Percentiles rank a stretch among this genome's conserved stretches.
phyloP scores from a whole-genome alignment of 2,113 vertebrate genomes.

The Andinoacara biseriatus region DNA sequence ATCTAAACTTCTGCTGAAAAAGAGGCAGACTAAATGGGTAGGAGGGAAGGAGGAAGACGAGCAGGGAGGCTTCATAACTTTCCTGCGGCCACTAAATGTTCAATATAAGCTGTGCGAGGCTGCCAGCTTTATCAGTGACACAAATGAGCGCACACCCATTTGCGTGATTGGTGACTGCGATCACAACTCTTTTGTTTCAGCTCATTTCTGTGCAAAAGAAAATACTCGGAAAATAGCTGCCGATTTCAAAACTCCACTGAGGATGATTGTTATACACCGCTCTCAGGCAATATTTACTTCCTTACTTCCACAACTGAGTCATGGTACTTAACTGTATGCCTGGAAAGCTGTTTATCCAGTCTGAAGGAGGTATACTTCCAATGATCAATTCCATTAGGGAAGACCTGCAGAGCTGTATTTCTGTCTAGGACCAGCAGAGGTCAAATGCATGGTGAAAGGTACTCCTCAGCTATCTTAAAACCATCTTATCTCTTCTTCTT shows the following conservation, averaged over 20 bases:
- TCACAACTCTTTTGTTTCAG: conserved; percentile 38
- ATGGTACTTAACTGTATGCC: conserved; percentile 51
- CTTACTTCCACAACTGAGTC: conserved; percentile 61
- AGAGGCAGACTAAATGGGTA: conserved; percentile 35
- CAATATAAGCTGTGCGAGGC: conserved; percentile 13
- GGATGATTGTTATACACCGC: conserved; percentile 52
- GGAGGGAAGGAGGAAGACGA: not conserved
- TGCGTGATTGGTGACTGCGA: conserved; percentile 9
- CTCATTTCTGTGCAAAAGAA: conserved; percentile 34
- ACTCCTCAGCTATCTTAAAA: conserved; percentile 26
- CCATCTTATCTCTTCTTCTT: conserved; percentile 10
- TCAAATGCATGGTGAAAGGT: conserved; percentile 45
- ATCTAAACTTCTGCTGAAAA: conserved; percentile 55
- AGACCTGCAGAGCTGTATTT: conserved; percentile 53
- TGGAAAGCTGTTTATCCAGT: conserved; percentile 38
- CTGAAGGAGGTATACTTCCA: conserved; percentile 59
- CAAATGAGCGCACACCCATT: conserved; percentile 4
- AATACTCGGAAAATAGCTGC: conserved; percentile 16
- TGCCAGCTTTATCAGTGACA: conserved; percentile 20
- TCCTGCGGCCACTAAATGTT: not conserved
- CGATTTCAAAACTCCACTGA: conserved; percentile 36
- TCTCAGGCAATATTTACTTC: conserved; percentile 62
- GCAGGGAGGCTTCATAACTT: conserved; percentile 25
- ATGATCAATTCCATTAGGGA: conserved; percentile 68
- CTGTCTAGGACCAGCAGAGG: conserved; percentile 44